Base-by-base conservation (phyloP, 2,888 invertebrate genomes). In the Pristionchus arcanus region DNA sequence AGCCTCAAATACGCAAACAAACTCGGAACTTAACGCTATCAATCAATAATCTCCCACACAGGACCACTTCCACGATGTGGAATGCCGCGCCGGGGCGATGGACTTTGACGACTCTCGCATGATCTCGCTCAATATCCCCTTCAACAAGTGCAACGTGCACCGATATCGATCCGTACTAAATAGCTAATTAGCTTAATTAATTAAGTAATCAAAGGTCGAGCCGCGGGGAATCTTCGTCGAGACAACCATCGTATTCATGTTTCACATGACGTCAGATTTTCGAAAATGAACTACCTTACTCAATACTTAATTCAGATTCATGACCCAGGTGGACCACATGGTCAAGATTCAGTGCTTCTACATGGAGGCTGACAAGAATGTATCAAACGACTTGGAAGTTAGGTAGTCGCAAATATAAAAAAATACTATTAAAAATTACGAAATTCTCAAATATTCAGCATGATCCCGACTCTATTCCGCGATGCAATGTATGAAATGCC, bases 341-440 rank as follows among this genome's bases (percentile, higher is more conserved):
- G 94, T 95, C n/a, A 95, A 95, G 88, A 93, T 94, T 55, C 94
- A 95, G 90, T 95, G 95, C 87, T 95, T 95, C 90, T 95, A 95
- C 90, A 95, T 95, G 95, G 95, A 95, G 92, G 94, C 95, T 0
- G 94, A 95, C 53, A 95, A 95, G 89, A 93, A 93, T 63, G 95
- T 95, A 0, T 92, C 93, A 5, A 94, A 93, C 9, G 94, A 94
- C 1, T 83, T 95, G 84, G 94, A 94, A 90, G 95, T 95, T 81
- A 95, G 95, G 95, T 94, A n/a, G 83, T 21, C 42, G 31, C 4
- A 83, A 55, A 49, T 83, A 31, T 2, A 49, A 0, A n/a, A 15
- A 25, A 77, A n/a, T n/a, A n/a, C n/a, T n/a, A n/a, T n/a, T n/a
- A n/a, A n/a, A n/a, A n/a, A n/a, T n/a, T n/a, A n/a, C n/a, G n/a